phyloP scores from a whole-genome alignment of 2,797 vertebrate genomes.

The Peromyscus nudipes region DNA sequence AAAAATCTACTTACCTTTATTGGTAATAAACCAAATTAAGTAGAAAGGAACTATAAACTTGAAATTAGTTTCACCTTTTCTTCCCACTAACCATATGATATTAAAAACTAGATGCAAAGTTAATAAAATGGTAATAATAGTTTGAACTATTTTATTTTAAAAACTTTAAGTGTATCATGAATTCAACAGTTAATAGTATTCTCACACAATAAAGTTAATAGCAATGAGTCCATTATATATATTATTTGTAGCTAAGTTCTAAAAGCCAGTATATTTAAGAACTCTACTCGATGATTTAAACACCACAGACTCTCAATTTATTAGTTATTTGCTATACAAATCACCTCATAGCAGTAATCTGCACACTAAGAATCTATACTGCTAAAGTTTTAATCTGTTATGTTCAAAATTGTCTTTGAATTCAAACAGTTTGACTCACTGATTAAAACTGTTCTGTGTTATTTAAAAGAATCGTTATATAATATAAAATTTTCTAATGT shows the following conservation, averaged over 20 bases:
- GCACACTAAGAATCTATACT: background rate
- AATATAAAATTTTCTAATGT: slow-evolving; percentile 1
- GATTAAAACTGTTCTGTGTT: background rate
- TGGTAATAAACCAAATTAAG: background rate
- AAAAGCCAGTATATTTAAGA: background rate
- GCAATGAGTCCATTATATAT: background rate
- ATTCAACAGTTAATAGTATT: slow-evolving; percentile 7
- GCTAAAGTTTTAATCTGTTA: slow-evolving; percentile 42
- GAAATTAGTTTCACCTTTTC: slow-evolving; percentile 11
- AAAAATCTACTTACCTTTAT: background rate
- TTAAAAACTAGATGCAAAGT: background rate
- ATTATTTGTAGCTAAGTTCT: background rate
- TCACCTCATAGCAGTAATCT: background rate
- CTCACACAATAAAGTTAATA: background rate
- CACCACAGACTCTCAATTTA: background rate
- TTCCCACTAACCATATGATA: background rate
- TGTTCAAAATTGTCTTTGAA: background rate
- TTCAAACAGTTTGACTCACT: background rate
- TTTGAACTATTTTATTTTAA: slow-evolving; percentile 35
- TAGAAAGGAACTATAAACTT: background rate
- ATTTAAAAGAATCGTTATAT: slow-evolving; percentile 29
- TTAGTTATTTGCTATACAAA: background rate
- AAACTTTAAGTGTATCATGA: slow-evolving; percentile 6
- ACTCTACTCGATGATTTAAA: slow-evolving; percentile 39
- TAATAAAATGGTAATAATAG: background rate